These are phyloP conservation scores for Albula goreensis DNA, from an alignment of 2,113 vertebrate genomes.

Conservation along the genomic window DNA sequence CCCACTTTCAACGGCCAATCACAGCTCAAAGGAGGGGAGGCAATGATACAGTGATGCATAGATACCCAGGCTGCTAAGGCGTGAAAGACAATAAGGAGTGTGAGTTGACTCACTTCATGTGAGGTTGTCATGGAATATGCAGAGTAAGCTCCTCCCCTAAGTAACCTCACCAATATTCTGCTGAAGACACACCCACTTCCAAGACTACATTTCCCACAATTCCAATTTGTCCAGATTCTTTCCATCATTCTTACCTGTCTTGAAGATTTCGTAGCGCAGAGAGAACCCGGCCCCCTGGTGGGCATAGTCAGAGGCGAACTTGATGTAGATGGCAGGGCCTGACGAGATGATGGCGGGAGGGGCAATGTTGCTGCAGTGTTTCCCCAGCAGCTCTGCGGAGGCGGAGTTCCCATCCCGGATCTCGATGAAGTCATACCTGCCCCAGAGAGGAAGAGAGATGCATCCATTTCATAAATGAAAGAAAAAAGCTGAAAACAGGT, in stretches of 20 bases:
- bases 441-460: slow-evolving; percentile 14
- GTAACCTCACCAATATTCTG: background rate
- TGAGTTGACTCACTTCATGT: background rate
- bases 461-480: background rate
- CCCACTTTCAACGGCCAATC: slow-evolving; percentile 32
- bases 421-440: slow-evolving; percentile 95
- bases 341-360: slow-evolving; percentile 93
- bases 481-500: background rate
- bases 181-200: background rate
- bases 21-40: background rate
- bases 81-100: background rate
- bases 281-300: slow-evolving; percentile 97
- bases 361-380: slow-evolving; percentile 96
- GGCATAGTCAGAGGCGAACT: slow-evolving; percentile 93
- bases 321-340: slow-evolving; percentile 84
- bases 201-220: background rate
- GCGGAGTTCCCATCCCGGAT: slow-evolving; percentile 89
- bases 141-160: background rate
- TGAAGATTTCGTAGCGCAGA: slow-evolving; percentile 96
- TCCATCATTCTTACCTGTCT: slow-evolving; percentile 79
- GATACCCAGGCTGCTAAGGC: slow-evolving; percentile 25
- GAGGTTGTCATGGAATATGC: background rate
- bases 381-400: slow-evolving; percentile 85
- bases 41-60: slow-evolving; percentile 10
- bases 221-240: background rate